These are phyloP conservation scores for Ophraella communa DNA, from an alignment of 2,888 invertebrate species.

Conservation along the genomic window DNA sequence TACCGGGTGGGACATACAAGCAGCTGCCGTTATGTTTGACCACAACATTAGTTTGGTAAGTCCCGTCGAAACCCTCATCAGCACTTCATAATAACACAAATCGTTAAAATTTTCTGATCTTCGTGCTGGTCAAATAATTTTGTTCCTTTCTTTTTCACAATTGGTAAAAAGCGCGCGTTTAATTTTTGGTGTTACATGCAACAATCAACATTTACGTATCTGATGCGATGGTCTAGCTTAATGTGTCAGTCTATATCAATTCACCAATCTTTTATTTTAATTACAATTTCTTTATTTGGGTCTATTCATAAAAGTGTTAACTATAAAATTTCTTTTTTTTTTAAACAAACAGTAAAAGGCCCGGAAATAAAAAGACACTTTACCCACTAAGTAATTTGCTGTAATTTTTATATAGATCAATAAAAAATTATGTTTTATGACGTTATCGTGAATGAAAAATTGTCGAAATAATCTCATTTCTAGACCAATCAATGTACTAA, in stretches of 20 bases:
- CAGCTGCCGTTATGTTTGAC: conserved; percentile 98
- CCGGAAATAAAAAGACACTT: neutral
- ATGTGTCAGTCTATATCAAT: conserved; percentile 33
- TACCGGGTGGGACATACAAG: conserved; percentile 99
- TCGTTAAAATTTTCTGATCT: conserved; percentile 54
- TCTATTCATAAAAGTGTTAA: too few species aligned
- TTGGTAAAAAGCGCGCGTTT: conserved; percentile 32
- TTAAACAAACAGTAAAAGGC: neutral
- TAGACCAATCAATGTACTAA: neutral
- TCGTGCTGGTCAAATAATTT: conserved; percentile 36
- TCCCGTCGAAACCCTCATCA: conserved; percentile 99
- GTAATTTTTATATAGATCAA: too few species aligned
- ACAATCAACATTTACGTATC: conserved; percentile 55
- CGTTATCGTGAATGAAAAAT: neutral
- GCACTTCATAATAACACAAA: conserved; percentile 76
- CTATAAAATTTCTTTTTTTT: too few species aligned
- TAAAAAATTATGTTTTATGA: neutral
- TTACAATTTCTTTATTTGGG: conserved; percentile 10
- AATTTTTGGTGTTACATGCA: conserved; percentile 50
- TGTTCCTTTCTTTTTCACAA: conserved; percentile 27
- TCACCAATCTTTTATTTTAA: conserved; percentile 15
- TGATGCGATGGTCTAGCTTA: conserved; percentile 37
- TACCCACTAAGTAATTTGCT: neutral
- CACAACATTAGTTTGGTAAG: conserved; percentile 99
- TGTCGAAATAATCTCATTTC: neutral